phyloP scores from a whole-genome alignment of 2,113 vertebrate genomes.

The Periophthalmus modestus region DNA sequence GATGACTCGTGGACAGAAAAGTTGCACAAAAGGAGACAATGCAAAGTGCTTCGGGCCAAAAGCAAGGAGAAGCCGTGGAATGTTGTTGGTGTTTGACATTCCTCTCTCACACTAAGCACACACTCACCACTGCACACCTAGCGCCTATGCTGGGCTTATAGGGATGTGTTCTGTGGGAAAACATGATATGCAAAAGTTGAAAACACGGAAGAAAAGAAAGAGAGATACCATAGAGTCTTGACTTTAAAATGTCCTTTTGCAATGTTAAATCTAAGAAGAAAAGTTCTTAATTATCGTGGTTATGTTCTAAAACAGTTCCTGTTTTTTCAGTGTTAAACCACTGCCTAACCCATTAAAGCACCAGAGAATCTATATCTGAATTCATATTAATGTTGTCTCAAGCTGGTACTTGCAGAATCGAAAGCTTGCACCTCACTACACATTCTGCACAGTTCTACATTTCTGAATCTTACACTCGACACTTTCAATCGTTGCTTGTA shows the following conservation, averaged over 20 bases:
- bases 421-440: background rate
- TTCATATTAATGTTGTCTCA: background rate
- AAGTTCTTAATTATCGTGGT: background rate
- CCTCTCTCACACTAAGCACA: slow-evolving; percentile 40
- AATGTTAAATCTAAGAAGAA: background rate
- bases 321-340: too few species aligned
- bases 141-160: slow-evolving; percentile 1
- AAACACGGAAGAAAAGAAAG: background rate
- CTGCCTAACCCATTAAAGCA: background rate
- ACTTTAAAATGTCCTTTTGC: background rate
- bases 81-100: slow-evolving; percentile 84
- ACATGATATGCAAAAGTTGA: background rate
- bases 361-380: background rate
- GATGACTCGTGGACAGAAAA: slow-evolving; percentile 57
- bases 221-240: background rate
- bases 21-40: slow-evolving; percentile 70
- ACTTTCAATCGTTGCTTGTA: slow-evolving; percentile 6
- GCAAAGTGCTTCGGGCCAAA: slow-evolving; percentile 68
- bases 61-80: slow-evolving; percentile 76
- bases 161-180: background rate
- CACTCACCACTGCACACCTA: slow-evolving; percentile 26
- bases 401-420: background rate
- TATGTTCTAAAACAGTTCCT: too few species aligned
- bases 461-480: background rate
- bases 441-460: background rate